Evolutionary conservation across 2,888 invertebrate genomes (phyloP).

Genomic region (Rhabditoides inermis): DNA sequence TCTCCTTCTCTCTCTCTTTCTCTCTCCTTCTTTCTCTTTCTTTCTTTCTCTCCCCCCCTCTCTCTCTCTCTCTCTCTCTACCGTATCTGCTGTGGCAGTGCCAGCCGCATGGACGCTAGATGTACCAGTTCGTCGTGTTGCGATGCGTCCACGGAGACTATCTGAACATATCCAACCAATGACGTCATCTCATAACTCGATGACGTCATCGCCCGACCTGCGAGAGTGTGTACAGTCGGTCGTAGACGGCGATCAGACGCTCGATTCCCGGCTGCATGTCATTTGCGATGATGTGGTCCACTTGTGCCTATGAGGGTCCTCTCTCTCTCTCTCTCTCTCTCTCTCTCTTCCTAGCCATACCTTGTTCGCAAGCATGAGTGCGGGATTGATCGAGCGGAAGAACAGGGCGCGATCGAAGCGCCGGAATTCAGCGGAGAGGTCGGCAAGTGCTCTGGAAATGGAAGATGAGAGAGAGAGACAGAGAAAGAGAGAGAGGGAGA

Average conservation of each 20-base stretch:
- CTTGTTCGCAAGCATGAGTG: constrained; percentile 43
- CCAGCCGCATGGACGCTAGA: constrained; percentile 20
- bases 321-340: not conserved
- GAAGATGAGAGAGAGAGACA: no score
- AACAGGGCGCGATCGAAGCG: constrained; percentile 30
- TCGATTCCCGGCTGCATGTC: constrained; percentile 25
- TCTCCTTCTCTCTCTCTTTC: no score
- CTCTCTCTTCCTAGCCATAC: constrained; percentile 3
- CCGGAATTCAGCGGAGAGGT: constrained; percentile 17
- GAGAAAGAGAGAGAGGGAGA: no score
- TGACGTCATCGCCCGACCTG: constrained; percentile 16
- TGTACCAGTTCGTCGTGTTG: constrained; percentile 24
- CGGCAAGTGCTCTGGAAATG: constrained; percentile 10
- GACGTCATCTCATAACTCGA: not conserved
- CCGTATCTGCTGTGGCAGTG: constrained; percentile 22
- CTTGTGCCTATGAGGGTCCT: constrained; percentile 26
- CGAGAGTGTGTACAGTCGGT: constrained; percentile 33
- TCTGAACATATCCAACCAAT: constrained; percentile 10
- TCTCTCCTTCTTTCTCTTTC: no score
- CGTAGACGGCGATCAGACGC: constrained; percentile 29
- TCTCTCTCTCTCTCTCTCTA: no score
- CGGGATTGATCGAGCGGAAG: constrained; percentile 43
- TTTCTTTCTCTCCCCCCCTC: no score
- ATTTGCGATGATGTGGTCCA: constrained; percentile 24
- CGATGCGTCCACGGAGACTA: constrained; percentile 21